Conservation (phyloP, 2,113 vertebrate genomes). For the Myocastor coypus region DNA sequence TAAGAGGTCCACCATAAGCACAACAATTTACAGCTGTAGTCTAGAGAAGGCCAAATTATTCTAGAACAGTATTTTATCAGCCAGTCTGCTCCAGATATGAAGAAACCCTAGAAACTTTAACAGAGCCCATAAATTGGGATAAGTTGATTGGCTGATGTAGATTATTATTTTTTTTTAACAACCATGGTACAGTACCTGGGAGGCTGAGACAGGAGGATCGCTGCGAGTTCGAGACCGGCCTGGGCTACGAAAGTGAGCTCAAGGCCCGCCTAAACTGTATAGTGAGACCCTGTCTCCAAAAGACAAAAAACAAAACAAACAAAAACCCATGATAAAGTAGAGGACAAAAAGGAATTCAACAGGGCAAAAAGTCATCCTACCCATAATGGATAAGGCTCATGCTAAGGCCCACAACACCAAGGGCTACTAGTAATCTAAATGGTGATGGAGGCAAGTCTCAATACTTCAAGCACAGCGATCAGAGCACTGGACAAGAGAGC, state of each 20-base stretch:
- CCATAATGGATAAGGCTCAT: neutral
- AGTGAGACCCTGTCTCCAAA: no score
- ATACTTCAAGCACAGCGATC: neutral
- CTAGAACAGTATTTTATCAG: neutral
- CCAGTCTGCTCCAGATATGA: neutral
- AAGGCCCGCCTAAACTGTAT: no score
- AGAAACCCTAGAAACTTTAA: neutral
- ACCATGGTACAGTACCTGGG: neutral
- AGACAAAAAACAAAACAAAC: no score
- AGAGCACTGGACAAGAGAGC: neutral
- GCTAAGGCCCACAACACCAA: neutral
- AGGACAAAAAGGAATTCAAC: neutral
- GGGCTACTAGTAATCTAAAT: neutral
- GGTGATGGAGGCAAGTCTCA: neutral
- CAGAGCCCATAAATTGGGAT: neutral
- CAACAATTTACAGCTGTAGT: neutral
- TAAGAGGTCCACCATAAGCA: neutral
- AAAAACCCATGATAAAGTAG: neutral
- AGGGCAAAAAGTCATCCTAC: neutral
- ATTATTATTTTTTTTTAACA: neutral
- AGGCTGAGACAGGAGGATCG: no score
- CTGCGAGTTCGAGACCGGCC: no score
- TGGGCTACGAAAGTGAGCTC: no score
- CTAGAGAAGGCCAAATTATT: neutral
- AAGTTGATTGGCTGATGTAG: neutral